Conservation (phyloP, 2,113 vertebrate genomes). For the Abramis brama region DNA sequence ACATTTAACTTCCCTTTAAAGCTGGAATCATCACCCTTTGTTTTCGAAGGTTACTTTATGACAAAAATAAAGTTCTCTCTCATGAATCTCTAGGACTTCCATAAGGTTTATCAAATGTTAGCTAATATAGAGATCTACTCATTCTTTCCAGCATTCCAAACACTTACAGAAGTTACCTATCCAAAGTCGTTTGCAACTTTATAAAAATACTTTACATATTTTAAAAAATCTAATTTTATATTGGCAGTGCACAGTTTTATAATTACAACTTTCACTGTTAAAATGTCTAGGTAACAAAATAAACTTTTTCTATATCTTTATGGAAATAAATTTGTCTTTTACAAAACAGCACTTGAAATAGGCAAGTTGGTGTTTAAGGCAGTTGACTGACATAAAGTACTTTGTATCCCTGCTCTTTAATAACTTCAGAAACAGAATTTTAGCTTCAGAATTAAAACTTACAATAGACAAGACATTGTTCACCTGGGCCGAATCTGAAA, state of each 20-base stretch:
- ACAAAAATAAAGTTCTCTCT: conserved; percentile 46
- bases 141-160: conserved; percentile 90
- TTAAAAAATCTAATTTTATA: conserved; percentile 74
- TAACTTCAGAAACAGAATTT: conserved; percentile 40
- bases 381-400: conserved; percentile 52
- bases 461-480: conserved; percentile 35
- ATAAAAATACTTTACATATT: conserved; percentile 71
- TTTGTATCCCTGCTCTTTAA: conserved; percentile 40
- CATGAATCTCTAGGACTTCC: conserved; percentile 84
- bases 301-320: conserved; percentile 47
- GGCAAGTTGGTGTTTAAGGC: conserved; percentile 50
- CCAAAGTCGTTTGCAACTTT: conserved; percentile 80
- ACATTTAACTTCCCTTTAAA: conserved; percentile 80
- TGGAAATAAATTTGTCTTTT: conserved; percentile 37
- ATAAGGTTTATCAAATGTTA: conserved; percentile 82
- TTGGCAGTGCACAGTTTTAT: conserved; percentile 89
- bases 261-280: conserved; percentile 82
- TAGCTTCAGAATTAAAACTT: conserved; percentile 54
- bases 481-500: conserved; percentile 40
- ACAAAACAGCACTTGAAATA: conserved; percentile 43
- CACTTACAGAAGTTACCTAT: conserved; percentile 83
- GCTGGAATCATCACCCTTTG: conserved; percentile 74
- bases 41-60: conserved; percentile 61
- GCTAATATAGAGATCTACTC: conserved; percentile 65
- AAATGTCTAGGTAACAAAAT: conserved; percentile 59